Conservation (phyloP, 2,797 vertebrate species). For the Artibeus lituratus region DNA sequence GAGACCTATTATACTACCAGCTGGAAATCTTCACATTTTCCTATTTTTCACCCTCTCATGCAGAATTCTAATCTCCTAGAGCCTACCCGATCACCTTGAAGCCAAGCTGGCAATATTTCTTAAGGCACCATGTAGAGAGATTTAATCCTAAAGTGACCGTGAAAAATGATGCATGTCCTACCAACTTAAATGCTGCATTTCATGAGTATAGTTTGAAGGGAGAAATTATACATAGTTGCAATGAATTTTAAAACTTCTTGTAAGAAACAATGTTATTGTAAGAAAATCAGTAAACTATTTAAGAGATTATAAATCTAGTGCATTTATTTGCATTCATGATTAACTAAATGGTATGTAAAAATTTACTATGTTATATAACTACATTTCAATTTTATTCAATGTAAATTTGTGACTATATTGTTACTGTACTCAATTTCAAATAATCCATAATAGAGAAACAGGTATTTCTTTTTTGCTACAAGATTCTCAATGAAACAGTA, state of each 20-base stretch:
- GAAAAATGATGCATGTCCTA: constrained; percentile 65
- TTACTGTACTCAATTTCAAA: background rate
- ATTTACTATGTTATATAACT: background rate
- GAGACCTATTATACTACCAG: background rate
- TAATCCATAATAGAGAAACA: background rate
- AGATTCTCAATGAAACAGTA: background rate
- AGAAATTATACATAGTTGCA: constrained; percentile 66
- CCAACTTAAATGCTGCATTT: constrained; percentile 56
- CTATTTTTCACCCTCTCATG: constrained; percentile 17
- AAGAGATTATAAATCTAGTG: background rate
- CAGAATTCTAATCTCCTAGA: constrained; percentile 44
- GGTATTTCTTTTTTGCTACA: background rate
- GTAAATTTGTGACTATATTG: background rate
- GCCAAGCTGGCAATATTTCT: constrained; percentile 45
- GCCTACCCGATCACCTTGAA: constrained; percentile 60
- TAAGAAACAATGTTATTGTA: constrained; percentile 19
- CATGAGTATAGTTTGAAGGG: constrained; percentile 46
- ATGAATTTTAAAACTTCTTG: constrained; percentile 53
- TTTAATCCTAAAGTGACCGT: constrained; percentile 65
- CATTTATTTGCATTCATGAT: background rate
- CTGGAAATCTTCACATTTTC: constrained; percentile 2
- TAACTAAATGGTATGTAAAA: constrained; percentile 18
- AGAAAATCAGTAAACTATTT: constrained; percentile 13
- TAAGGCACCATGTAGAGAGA: constrained; percentile 37
- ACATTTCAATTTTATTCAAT: background rate